A percentile compares a stretch with the other conserved stretches of the same genome.
Conservation (phyloP, 2,113 vertebrate genomes). For the Machaerirhynchus nigripectus region DNA sequence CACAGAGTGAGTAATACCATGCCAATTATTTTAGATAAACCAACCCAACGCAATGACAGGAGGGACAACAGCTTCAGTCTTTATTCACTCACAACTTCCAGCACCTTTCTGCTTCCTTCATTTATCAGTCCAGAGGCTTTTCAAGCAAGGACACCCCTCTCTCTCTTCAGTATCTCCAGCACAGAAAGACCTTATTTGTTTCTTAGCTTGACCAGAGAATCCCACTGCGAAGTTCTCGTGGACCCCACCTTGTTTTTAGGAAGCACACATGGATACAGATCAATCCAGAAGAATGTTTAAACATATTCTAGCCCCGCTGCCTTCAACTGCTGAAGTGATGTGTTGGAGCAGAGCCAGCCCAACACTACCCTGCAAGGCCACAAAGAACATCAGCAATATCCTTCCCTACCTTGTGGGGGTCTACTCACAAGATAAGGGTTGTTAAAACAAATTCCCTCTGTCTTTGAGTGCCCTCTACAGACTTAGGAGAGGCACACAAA, state of each 20-base stretch:
- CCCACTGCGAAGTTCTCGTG: not conserved
- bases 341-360: not conserved
- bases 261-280: not conserved
- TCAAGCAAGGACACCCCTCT: not conserved
- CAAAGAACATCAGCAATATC: not conserved
- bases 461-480: not conserved
- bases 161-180: not conserved
- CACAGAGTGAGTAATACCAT: not conserved
- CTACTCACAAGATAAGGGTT: not conserved
- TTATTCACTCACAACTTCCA: not conserved
- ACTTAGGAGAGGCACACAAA: not conserved
- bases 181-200: not conserved
- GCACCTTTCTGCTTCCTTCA: not conserved
- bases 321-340: not conserved
- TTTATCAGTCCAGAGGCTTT: not conserved
- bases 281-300: not conserved
- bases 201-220: not conserved
- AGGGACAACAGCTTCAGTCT: not conserved
- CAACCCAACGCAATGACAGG: not conserved
- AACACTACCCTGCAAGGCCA: not conserved
- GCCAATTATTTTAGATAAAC: not conserved
- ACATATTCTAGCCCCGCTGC: not conserved
- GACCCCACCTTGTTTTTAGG: not conserved
- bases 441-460: not conserved
- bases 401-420: not conserved